Percentiles rank a stretch among this genome's conserved stretches.
Conservation (phyloP, 1,140 invertebrate genomes). For the Mactra quadrangularis region DNA sequence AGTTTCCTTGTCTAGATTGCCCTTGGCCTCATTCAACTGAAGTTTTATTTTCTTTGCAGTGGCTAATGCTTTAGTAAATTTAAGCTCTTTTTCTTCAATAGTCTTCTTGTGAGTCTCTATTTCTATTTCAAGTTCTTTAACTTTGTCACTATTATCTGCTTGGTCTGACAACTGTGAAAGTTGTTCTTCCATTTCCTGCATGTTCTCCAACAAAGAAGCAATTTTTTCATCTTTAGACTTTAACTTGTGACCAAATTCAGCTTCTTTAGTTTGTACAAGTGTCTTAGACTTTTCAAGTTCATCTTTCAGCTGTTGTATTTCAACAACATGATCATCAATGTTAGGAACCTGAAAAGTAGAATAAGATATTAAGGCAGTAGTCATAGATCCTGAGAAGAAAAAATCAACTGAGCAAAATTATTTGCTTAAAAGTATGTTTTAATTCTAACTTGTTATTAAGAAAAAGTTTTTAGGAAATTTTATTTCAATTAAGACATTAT, state of each 20-base stretch:
- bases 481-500: too few relatives aligned
- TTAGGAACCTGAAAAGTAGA: background rate
- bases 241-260: constrained; percentile 56
- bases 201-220: constrained; percentile 74
- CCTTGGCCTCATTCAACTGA: constrained; percentile 68
- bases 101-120: constrained; percentile 48
- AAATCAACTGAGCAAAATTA: too few relatives aligned
- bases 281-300: constrained; percentile 1
- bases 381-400: too few relatives aligned
- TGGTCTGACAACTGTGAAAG: constrained; percentile 65
- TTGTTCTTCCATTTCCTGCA: constrained; percentile 78
- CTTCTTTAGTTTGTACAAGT: background rate
- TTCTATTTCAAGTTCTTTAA: constrained; percentile 23
- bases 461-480: too few relatives aligned
- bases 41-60: constrained; percentile 80
- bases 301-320: background rate
- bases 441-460: too few relatives aligned
- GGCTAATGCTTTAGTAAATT: constrained; percentile 77
- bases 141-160: constrained; percentile 11
- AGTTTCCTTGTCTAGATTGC: constrained; percentile 44
- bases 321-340: background rate
- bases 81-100: constrained; percentile 72
- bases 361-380: too few relatives aligned
- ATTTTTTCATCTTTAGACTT: constrained; percentile 76
- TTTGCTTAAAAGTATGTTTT: too few relatives aligned